phyloP scores from a whole-genome alignment of 2,888 invertebrate species.

The Plusia festucae region DNA sequence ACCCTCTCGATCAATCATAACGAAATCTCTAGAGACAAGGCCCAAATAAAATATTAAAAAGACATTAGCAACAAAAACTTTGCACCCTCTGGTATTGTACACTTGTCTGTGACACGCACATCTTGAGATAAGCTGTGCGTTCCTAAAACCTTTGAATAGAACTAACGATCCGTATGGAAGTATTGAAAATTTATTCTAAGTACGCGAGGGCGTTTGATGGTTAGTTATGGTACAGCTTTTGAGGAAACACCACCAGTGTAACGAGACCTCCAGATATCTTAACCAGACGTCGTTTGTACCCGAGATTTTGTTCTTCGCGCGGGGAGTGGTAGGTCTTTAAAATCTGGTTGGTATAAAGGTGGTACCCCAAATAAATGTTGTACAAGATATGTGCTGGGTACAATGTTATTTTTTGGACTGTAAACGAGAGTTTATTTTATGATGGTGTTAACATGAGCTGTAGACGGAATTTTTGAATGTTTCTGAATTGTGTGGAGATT shows the following conservation, averaged over 20 bases:
- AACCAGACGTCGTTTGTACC: conserved; percentile 14
- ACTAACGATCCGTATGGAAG: conserved; percentile 82
- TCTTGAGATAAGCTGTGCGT: conserved; percentile 52
- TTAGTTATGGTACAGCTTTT: conserved; percentile 81
- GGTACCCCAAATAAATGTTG: conserved; percentile 74
- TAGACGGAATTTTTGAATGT: conserved; percentile 68
- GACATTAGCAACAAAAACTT: conserved; percentile 76
- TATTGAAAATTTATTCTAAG: conserved; percentile 89
- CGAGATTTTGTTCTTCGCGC: not conserved
- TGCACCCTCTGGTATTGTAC: conserved; percentile 57
- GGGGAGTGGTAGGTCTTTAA: conserved; percentile 55
- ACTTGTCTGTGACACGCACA: conserved; percentile 45
- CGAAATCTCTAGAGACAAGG: conserved; percentile 63
- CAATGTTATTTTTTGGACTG: conserved; percentile 79
- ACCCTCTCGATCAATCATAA: conserved; percentile 69
- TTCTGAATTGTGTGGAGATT: conserved; percentile 58
- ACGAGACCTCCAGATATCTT: conserved; percentile 55
- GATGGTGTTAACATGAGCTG: conserved; percentile 79
- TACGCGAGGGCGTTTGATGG: conserved; percentile 82
- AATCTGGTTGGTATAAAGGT: conserved; percentile 65
- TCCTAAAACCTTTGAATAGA: conserved; percentile 77
- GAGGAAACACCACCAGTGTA: conserved; percentile 67
- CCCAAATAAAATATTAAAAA: conserved; percentile 82
- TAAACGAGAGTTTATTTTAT: conserved; percentile 83
- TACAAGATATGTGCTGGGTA: conserved; percentile 77